Conservation (phyloP, 1,140 invertebrate species). For the Polyergus mexicanus region DNA sequence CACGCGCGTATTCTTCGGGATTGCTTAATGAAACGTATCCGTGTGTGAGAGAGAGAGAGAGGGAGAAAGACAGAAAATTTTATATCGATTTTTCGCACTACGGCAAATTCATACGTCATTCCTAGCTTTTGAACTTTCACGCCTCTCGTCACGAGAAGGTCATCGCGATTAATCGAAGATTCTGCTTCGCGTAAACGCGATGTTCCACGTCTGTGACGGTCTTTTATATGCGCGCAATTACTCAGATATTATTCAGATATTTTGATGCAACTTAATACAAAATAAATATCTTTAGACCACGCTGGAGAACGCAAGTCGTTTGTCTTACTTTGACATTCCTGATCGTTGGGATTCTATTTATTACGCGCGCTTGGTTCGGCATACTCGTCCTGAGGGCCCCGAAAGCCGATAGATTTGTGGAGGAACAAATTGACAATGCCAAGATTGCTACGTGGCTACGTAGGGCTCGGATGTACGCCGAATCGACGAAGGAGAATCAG, state of each 20-base stretch:
- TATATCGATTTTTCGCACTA: conserved; percentile 47
- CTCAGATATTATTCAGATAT: background rate
- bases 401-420: conserved; percentile 34
- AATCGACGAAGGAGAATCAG: conserved; percentile 81
- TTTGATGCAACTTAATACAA: too few relatives aligned
- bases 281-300: conserved; percentile 63
- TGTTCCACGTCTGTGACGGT: background rate
- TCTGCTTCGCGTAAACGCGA: background rate
- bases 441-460: conserved; percentile 80
- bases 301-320: conserved; percentile 74
- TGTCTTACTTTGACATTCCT: conserved; percentile 73
- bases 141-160: background rate
- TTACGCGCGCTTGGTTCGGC: conserved; percentile 72
- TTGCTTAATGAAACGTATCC: background rate
- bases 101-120: conserved; percentile 29
- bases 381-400: conserved; percentile 63
- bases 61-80: background rate
- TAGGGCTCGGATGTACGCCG: conserved; percentile 80
- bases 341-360: conserved; percentile 70
- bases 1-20: background rate
- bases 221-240: background rate
- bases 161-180: background rate
- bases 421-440: conserved; percentile 73
- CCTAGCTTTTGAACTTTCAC: conserved; percentile 16
- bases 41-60: background rate